Conservation (phyloP, 2,888 invertebrate species). For the Deroplatys truncata region DNA sequence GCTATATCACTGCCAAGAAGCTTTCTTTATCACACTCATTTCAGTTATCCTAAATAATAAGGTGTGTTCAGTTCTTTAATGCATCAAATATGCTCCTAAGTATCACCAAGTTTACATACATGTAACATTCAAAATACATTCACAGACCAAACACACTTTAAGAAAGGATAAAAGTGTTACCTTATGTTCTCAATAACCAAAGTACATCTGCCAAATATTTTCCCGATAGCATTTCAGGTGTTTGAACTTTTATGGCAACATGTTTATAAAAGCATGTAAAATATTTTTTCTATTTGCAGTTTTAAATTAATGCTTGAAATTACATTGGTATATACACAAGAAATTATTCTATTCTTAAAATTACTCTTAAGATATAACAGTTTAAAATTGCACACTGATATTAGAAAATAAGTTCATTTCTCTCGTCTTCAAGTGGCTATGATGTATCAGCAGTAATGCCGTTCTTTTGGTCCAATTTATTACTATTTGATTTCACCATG, state of each 20-base stretch:
- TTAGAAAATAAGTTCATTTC: neutral
- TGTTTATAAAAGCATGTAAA: neutral
- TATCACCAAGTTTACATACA: too few relatives aligned
- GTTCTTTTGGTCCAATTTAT: slow-evolving; percentile 80
- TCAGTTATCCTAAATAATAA: too few relatives aligned
- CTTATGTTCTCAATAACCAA: neutral
- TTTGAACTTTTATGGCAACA: neutral
- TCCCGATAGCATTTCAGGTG: neutral
- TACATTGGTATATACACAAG: neutral
- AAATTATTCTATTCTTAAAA: neutral
- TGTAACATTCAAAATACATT: too few relatives aligned
- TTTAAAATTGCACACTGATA: slow-evolving; percentile 6
- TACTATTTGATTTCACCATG: slow-evolving; percentile 89
- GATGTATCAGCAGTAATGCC: slow-evolving; percentile 63
- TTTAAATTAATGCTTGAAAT: neutral
- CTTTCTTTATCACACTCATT: too few relatives aligned
- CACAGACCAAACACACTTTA: too few relatives aligned
- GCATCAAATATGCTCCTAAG: too few relatives aligned
- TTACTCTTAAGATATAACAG: neutral
- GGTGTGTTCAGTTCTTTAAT: too few relatives aligned
- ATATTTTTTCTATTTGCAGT: neutral
- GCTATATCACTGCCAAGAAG: too few relatives aligned
- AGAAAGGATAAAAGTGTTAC: too few relatives aligned
- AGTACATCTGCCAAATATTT: neutral
- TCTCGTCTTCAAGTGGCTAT: slow-evolving; percentile 37